These are phyloP conservation scores for Teinopalpus imperialis DNA, from an alignment of 2,888 invertebrate genomes.

Conservation along the genomic window DNA sequence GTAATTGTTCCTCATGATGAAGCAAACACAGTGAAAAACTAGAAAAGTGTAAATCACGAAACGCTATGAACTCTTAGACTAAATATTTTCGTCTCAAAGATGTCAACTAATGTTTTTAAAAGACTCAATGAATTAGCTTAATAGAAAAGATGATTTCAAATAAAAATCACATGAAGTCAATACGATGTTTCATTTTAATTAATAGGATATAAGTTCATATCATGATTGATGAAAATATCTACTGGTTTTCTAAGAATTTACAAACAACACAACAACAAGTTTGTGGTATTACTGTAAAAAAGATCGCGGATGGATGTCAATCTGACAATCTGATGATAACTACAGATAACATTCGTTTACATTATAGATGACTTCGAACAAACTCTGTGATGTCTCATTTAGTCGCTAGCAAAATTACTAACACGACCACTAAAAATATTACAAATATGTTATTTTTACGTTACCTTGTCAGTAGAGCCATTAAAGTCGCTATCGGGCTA, in stretches of 20 bases:
- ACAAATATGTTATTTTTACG: slow-evolving; percentile 55
- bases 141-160: not conserved
- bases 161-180: not conserved
- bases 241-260: not conserved
- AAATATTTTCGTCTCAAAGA: not conserved
- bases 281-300: not conserved
- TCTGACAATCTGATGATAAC: not conserved
- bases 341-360: slow-evolving; percentile 7
- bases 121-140: slow-evolving; percentile 2
- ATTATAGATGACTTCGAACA: slow-evolving; percentile 10
- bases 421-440: slow-evolving; percentile 50
- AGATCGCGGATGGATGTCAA: not conserved
- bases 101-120: slow-evolving; percentile 4
- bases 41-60: slow-evolving; percentile 4
- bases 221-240: slow-evolving; percentile 1
- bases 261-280: no score
- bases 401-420: slow-evolving; percentile 30
- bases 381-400: slow-evolving; percentile 5
- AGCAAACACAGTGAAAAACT: slow-evolving; percentile 1
- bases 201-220: not conserved
- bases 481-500: slow-evolving; percentile 98
- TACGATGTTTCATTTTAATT: not conserved
- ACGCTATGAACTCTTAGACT: not conserved
- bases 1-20: not conserved
- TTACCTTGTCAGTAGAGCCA: slow-evolving; percentile 97